These are phyloP conservation scores for Sylvia atricapilla DNA, from an alignment of 2,113 vertebrate species.

Conservation along the genomic window DNA sequence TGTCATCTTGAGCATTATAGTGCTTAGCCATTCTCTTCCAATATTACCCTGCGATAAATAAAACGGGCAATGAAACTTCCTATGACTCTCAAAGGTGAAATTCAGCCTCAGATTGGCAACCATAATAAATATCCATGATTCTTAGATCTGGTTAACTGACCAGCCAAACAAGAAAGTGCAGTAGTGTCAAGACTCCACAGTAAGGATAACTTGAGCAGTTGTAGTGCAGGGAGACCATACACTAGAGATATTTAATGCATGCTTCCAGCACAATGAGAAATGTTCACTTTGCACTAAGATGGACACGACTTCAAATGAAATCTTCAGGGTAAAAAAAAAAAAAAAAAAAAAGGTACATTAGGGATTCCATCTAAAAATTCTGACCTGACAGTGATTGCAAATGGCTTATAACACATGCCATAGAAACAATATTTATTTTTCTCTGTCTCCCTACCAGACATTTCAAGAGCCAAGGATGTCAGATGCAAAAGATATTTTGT, in stretches of 20 bases:
- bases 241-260: not conserved
- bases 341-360: not conserved
- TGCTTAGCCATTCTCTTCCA: conserved; percentile 20
- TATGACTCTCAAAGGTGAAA: conserved; percentile 50
- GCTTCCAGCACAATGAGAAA: not conserved
- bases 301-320: not conserved
- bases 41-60: conserved; percentile 6
- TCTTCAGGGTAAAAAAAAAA: not conserved
- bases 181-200: not conserved
- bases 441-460: not conserved
- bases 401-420: not conserved
- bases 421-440: not conserved
- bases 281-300: not conserved
- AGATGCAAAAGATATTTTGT: not conserved
- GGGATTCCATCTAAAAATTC: not conserved
- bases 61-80: conserved; percentile 17
- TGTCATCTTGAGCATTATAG: not conserved
- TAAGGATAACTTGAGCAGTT: not conserved
- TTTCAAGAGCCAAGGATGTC: not conserved
- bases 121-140: conserved; percentile 35
- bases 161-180: not conserved
- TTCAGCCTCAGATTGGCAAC: conserved; percentile 22
- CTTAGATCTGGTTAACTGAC: conserved; percentile 31
- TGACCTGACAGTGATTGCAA: not conserved
- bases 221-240: not conserved